Evolutionary conservation across 2,888 invertebrate genomes (phyloP).

Genomic region (Augiades crinisus): DNA sequence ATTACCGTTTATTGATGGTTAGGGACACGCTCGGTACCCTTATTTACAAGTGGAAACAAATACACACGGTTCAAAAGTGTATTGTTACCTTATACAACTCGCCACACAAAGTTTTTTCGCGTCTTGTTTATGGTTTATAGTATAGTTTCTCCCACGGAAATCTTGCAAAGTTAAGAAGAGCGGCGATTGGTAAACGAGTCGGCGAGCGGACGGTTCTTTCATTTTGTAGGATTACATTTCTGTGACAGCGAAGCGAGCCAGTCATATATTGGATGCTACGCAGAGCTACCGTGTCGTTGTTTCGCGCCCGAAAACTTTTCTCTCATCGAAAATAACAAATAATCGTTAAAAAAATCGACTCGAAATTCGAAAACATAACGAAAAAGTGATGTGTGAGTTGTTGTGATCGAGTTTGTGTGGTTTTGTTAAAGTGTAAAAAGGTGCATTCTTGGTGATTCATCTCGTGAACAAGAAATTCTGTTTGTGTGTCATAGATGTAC

Average conservation of each 20-base stretch:
- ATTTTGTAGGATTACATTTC: conserved; percentile 69
- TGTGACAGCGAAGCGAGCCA: conserved; percentile 49
- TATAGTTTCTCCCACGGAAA: conserved; percentile 51
- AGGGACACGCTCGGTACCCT: conserved; percentile 58
- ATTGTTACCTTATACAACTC: conserved; percentile 45
- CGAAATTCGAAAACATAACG: conserved; percentile 47
- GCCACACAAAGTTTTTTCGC: conserved; percentile 53
- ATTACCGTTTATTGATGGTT: conserved; percentile 51
- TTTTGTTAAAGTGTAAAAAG: conserved; percentile 50
- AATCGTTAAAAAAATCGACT: conserved; percentile 49
- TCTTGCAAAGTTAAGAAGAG: conserved; percentile 59
- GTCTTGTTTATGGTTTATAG: conserved; percentile 67
- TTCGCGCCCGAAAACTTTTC: conserved; percentile 61
- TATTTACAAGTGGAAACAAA: conserved; percentile 55
- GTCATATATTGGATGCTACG: conserved; percentile 52
- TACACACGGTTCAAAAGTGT: conserved; percentile 50
- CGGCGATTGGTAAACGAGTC: conserved; percentile 50
- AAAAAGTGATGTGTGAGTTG: conserved; percentile 49
- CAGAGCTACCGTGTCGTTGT: conserved; percentile 49
- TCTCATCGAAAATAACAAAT: conserved; percentile 54
- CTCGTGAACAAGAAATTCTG: conserved; percentile 69
- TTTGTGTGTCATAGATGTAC: conserved; percentile 53
- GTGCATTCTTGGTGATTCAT: conserved; percentile 79
- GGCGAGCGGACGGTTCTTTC: conserved; percentile 50
- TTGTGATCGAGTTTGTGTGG: conserved; percentile 46